Base-by-base conservation (phyloP, 64 coral and sea anemone species). In the Pocillopora damicornis region DNA sequence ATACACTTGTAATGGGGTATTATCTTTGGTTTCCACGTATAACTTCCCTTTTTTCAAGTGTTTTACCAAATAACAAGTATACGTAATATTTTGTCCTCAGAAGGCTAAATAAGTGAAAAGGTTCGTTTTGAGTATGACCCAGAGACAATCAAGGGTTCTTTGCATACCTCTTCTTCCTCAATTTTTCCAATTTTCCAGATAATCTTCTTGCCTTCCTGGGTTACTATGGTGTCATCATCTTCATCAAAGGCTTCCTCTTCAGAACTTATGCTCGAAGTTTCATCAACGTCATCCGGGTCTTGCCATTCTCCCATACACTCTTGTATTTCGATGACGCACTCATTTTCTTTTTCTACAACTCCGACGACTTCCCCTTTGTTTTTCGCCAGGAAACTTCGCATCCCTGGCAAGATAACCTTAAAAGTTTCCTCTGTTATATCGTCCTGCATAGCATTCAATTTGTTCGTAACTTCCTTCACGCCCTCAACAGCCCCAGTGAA, bases 141-240 rank as follows among this genome's bases (percentile, higher is more conserved):
- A 67, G n/a, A 67, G 64, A 67, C 56, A 17, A 59, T n/a, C 30
- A 30, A 30, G 30, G 1, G 62, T 9, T 5, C 36, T 58, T 20
- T 42, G 15, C 35, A 18, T 38, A 84, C 81, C 81, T 84, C 61
- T 17, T 84, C 81, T 67, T 64, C 67, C 15, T 64, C 63, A 68
- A 84, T 84, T 7, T 67, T 84, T 2, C 81, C 81, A 68, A 62
- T 16, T 61, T 84, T 84, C 61, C 63, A 84, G 9, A 71, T 68
- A 17, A 84, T 84, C n/a, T n/a, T 84, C 36, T 68, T 84, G 6
- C 81, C 81, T 51, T 84, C 81, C 13, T 6, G 81, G 15, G 81
- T 84, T 13, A n/a, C 8, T 10, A 84, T 37, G 37, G 67, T 56
- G 18, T 37, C 16, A 51, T 84, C 81, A 56, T 66, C 38, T 22